Evolutionary conservation across 2,797 vertebrate species (phyloP).

Genomic region (Falco berigora): DNA sequence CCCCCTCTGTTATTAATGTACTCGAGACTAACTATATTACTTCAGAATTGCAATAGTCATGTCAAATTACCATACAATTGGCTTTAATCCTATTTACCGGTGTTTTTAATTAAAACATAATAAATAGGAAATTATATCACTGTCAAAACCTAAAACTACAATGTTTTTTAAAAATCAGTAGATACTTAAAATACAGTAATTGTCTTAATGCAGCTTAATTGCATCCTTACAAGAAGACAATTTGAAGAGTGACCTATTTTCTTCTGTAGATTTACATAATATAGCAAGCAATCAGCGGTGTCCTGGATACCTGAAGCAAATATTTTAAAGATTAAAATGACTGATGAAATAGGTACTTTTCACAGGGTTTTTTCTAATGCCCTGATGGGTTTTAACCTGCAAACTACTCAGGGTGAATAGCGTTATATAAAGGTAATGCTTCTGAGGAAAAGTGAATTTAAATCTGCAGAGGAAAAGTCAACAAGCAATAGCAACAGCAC

Average conservation of each 20-base stretch:
- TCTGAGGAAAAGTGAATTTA: neutral
- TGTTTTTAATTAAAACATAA: conserved; percentile 37
- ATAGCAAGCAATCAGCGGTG: conserved; percentile 14
- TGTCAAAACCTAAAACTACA: conserved; percentile 13
- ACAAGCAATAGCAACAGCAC: neutral
- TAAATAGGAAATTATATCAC: conserved; percentile 25
- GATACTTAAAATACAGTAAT: conserved; percentile 48
- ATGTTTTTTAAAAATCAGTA: neutral
- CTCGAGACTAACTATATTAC: neutral
- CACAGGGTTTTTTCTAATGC: conserved; percentile 3
- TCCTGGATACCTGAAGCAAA: conserved; percentile 17
- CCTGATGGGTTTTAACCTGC: neutral
- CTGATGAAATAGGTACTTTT: conserved; percentile 29
- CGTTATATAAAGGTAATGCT: neutral
- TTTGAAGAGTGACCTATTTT: conserved; percentile 58
- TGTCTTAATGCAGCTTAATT: conserved; percentile 48
- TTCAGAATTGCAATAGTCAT: neutral
- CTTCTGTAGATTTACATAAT: conserved; percentile 56
- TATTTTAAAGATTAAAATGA: conserved; percentile 56
- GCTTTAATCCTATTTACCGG: conserved; percentile 24
- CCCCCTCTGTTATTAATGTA: neutral
- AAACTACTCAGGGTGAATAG: conserved; percentile 9
- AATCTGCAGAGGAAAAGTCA: neutral
- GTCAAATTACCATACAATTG: neutral
- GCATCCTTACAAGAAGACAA: conserved; percentile 24